These are phyloP conservation scores for Cinclus mexicanus DNA, from an alignment of 2,113 vertebrate species.

Conservation along the genomic window DNA sequence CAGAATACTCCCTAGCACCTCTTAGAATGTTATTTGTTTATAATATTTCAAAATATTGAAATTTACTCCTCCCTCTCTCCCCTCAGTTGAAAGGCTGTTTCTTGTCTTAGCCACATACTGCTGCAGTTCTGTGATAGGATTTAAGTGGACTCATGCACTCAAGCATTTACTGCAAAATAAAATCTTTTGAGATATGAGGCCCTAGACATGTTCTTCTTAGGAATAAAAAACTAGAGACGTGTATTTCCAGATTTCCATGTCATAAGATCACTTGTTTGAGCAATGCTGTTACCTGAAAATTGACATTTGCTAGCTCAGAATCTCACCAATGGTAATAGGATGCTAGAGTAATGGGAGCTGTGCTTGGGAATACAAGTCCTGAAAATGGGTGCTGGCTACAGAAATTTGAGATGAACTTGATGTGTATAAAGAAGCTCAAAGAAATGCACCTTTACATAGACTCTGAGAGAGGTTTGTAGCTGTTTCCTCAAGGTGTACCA, in stretches of 20 bases:
- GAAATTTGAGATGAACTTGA: background rate
- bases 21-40: background rate
- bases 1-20: background rate
- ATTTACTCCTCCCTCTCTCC: background rate
- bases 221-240: background rate
- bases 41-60: background rate
- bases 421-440: background rate
- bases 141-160: background rate
- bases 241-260: background rate
- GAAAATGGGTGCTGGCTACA: background rate
- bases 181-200: background rate
- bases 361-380: background rate
- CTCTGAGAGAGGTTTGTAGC: background rate
- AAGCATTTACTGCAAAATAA: background rate
- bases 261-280: background rate
- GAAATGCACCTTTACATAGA: background rate
- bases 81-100: background rate
- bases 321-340: background rate
- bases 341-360: background rate
- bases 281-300: background rate
- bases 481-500: rapidly evolving
- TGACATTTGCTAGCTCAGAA: background rate
- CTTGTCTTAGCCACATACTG: background rate
- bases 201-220: background rate
- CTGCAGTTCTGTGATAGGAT: background rate